Evolutionary conservation across 2,113 vertebrate species (phyloP).

Genomic region (Balaeniceps rex): DNA sequence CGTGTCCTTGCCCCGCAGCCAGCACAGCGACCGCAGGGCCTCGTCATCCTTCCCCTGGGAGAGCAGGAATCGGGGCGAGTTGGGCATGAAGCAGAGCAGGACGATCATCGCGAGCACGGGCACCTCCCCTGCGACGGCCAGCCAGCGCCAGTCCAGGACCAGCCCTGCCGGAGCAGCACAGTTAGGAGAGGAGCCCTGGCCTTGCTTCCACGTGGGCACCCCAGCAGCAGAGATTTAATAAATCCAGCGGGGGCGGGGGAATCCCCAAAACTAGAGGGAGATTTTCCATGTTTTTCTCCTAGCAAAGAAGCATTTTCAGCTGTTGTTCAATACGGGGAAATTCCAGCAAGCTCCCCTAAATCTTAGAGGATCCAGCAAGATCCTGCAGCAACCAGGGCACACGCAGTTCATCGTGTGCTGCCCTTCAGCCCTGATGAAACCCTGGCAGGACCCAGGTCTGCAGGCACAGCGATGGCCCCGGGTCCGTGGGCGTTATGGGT

Average conservation of each 20-base stretch:
- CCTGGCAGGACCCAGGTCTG: background rate
- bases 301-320: background rate
- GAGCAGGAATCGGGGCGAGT: conserved; percentile 90
- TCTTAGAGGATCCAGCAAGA: background rate
- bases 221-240: background rate
- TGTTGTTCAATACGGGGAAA: background rate
- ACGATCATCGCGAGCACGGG: conserved; percentile 81
- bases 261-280: background rate
- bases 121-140: conserved; percentile 84
- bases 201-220: background rate
- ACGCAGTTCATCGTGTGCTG: accelerated
- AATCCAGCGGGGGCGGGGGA: background rate
- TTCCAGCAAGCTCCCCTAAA: background rate
- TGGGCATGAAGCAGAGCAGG: conserved; percentile 88
- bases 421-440: background rate
- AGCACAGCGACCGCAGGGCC: conserved; percentile 77
- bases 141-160: conserved; percentile 88
- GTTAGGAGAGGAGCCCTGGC: background rate
- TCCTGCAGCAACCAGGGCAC: background rate
- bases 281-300: background rate
- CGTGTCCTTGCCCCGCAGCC: conserved; percentile 80
- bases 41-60: conserved; percentile 74
- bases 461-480: accelerated
- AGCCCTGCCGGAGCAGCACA: conserved; percentile 69
- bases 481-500: accelerated